phyloP scores from a whole-genome alignment of 23 tunicate species.

The Ascidia mentula region DNA sequence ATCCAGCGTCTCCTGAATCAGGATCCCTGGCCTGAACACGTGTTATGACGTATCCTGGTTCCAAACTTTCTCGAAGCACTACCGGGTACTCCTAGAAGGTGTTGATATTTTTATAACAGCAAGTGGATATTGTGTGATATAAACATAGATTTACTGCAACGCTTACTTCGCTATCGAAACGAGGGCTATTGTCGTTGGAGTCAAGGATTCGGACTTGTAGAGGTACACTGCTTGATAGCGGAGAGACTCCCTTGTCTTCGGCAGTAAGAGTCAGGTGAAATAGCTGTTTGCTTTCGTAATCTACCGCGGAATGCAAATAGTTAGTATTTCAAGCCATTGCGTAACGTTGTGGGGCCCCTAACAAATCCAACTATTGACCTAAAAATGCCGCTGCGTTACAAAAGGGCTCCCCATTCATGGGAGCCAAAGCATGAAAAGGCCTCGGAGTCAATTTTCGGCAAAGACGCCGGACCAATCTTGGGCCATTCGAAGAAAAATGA shows the following conservation, averaged over 20 bases:
- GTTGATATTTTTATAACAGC: not conserved
- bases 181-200: constrained; percentile 38
- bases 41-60: constrained; percentile 33
- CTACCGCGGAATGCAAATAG: constrained; percentile 1
- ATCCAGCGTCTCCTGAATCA: constrained; percentile 45
- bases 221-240: constrained; percentile 24
- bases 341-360: not conserved
- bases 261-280: constrained; percentile 16
- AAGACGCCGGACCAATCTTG: not conserved
- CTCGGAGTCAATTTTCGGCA: not conserved
- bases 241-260: constrained; percentile 16
- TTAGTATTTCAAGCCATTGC: not conserved
- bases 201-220: constrained; percentile 27
- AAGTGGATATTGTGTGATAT: too few species aligned
- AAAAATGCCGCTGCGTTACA: not conserved
- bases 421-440: not conserved
- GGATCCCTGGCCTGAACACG: constrained; percentile 45
- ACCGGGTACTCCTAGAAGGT: constrained; percentile 28
- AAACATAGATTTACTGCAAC: not conserved
- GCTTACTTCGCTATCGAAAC: constrained; percentile 25
- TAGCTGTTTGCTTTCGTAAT: constrained; percentile 35
- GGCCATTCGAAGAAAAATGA: not conserved
- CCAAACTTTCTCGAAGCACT: constrained; percentile 30
- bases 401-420: not conserved
- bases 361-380: not conserved